Percentiles rank a stretch among this genome's conserved stretches.
These are phyloP conservation scores for Homarus gammarus DNA, from an alignment of 2,888 invertebrate species.

Conservation along the genomic window DNA sequence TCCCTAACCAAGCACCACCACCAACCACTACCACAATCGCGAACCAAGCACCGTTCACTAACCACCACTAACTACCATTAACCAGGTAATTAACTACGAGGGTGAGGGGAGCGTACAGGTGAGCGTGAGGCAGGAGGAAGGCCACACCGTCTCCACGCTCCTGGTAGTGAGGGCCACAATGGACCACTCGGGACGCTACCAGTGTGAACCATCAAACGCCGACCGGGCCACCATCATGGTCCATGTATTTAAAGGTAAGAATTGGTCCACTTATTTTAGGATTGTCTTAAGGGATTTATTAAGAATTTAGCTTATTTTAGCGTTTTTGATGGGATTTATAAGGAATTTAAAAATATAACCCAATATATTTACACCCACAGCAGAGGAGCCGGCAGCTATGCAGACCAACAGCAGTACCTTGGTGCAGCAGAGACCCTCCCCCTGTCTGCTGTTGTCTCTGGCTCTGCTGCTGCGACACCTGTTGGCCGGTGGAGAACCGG, in stretches of 20 bases:
- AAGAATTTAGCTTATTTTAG: too few relatives aligned
- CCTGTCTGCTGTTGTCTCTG: background rate
- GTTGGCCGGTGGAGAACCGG: background rate
- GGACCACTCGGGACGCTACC: conserved; percentile 70
- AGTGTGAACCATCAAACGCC: conserved; percentile 71
- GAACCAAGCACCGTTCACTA: too few relatives aligned
- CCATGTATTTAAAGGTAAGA: conserved; percentile 73
- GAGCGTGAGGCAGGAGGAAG: conserved; percentile 43
- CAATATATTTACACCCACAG: conserved; percentile 6
- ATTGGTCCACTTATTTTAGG: background rate
- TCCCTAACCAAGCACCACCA: too few relatives aligned
- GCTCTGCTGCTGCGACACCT: background rate
- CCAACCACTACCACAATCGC: too few relatives aligned
- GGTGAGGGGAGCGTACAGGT: conserved; percentile 65
- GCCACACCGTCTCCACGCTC: conserved; percentile 65
- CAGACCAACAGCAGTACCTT: conserved; percentile 47
- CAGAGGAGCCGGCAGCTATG: conserved; percentile 70
- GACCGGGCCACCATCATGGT: conserved; percentile 62
- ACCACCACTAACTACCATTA: too few relatives aligned
- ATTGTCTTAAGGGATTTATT: background rate
- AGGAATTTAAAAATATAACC: too few relatives aligned
- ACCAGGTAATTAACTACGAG: conserved; percentile 73
- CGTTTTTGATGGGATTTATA: too few relatives aligned
- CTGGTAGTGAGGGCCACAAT: conserved; percentile 61
- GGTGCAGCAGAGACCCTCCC: background rate